phyloP scores from a whole-genome alignment of 2,888 invertebrate genomes.

The Phyto melanocephala region DNA sequence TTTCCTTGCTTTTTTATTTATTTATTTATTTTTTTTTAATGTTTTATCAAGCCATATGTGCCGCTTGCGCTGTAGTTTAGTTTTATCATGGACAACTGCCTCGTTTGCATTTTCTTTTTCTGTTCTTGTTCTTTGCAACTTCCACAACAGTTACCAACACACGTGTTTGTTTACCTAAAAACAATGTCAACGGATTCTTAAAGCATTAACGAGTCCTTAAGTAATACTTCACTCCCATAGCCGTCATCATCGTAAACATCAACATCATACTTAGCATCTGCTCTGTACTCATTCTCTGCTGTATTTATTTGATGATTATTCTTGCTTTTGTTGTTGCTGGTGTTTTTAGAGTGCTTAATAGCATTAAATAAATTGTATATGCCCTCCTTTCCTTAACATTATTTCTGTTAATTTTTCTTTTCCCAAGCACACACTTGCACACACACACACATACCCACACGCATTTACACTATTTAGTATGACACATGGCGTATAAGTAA shows the following conservation, averaged over 20 bases:
- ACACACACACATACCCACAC: not conserved
- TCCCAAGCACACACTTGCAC: not conserved
- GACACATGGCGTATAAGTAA: conserved; percentile 13
- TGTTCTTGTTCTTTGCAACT: not conserved
- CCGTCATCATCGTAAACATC: not conserved
- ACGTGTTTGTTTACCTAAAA: conserved; percentile 36
- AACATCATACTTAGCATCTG: conserved; percentile 8
- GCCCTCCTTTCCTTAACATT: not conserved
- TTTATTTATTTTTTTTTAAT: not conserved
- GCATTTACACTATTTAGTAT: not conserved
- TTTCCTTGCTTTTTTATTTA: not conserved
- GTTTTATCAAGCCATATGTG: not conserved
- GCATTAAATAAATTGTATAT: not conserved
- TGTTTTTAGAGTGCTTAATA: not conserved
- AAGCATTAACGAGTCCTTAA: conserved; percentile 46
- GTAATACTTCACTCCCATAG: conserved; percentile 16
- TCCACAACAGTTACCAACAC: not conserved
- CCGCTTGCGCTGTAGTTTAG: not conserved
- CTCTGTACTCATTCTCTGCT: not conserved
- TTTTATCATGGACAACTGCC: not conserved
- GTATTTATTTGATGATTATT: not conserved
- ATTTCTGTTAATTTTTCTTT: not conserved
- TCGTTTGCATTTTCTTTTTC: not conserved
- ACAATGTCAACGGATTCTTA: conserved; percentile 43
- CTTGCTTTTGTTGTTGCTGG: not conserved